These are phyloP conservation scores for Perithous albicinctus DNA, from an alignment of 2,888 invertebrate species.

Conservation along the genomic window DNA sequence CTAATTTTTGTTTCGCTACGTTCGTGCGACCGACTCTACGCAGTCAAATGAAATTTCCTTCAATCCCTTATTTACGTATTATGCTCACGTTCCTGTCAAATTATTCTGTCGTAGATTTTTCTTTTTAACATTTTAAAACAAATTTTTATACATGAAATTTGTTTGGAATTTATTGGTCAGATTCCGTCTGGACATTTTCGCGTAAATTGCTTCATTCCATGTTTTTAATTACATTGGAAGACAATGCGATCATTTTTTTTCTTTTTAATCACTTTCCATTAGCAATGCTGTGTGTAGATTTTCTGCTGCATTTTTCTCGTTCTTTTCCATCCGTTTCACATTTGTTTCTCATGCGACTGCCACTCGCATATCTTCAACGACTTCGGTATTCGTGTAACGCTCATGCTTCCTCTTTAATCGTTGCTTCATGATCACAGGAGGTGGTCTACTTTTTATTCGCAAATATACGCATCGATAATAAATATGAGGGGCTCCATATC, in stretches of 20 bases:
- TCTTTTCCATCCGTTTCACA: conserved; percentile 21
- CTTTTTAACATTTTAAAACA: not conserved
- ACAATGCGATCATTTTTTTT: conserved; percentile 4
- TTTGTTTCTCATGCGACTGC: conserved; percentile 20
- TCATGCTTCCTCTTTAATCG: not conserved
- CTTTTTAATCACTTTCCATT: not conserved
- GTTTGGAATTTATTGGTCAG: conserved; percentile 8
- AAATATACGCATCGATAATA: not conserved
- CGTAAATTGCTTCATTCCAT: conserved; percentile 20
- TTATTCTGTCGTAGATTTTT: conserved; percentile 1
- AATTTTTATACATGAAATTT: conserved; percentile 24
- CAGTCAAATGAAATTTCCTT: not conserved
- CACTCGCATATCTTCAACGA: conserved; percentile 7
- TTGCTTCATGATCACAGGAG: not conserved
- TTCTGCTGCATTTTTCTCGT: conserved; percentile 14
- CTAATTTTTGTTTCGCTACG: not conserved
- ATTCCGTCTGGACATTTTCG: not conserved
- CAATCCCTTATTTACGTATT: conserved; percentile 5
- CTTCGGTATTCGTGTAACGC: not conserved
- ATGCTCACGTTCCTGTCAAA: not conserved
- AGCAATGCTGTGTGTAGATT: conserved; percentile 22
- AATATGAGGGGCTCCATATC: no score
- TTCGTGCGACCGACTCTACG: not conserved
- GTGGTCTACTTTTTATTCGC: not conserved
- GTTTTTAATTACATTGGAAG: not conserved